Base-by-base conservation (phyloP, 2,797 vertebrate genomes). In the Sternotherus odoratus region DNA sequence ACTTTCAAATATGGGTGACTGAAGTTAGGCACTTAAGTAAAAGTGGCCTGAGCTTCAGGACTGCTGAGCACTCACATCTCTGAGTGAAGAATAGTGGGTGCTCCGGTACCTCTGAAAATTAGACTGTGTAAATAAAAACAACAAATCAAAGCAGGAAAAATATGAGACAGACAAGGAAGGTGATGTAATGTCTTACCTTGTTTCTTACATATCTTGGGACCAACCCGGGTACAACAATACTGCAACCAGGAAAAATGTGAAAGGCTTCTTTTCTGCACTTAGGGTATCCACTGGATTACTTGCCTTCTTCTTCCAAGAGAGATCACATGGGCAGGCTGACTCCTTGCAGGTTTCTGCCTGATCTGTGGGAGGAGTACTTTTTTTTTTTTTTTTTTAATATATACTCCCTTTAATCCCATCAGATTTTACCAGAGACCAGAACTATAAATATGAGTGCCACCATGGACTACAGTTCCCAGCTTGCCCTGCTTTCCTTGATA, bases 1-100 rank as follows among this genome's bases (percentile, higher is more conserved):
- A 33, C 15, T 88, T 83, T 63, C 39, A 36, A 48, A 3, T 16
- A 12, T 77, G 60, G 54, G 11, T 79, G 43, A 39, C 24, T 79
- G 49, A 15, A 10, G 28, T 72, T 85, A 46, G 21, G 50, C 26
- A 83, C 39, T 1, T 43, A 83, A 83, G 80, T 66, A 53, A 48
- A 60, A 81, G 53, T 9, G 0, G 15, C n/a, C 54, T 46, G 10
- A 2, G 33, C 1, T 66, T 89, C n/a, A 79, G 54, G n/a, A 36
- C 4, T 69, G 15, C 49, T 82, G 56, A 84, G 30, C 9, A n/a
- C 23, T 66, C 24, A 12, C 5, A 83, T 1, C 0, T 0, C 36
- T 53, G 46, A 51, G 5, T 17, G 30, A 39, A 24, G 72, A 12
- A 91, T 16, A 48, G 10, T 69, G 36, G 1, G 3, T 1, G 26